Evolutionary conservation across 2,888 invertebrate species (phyloP).

Genomic region (Pachydiplax longipennis): DNA sequence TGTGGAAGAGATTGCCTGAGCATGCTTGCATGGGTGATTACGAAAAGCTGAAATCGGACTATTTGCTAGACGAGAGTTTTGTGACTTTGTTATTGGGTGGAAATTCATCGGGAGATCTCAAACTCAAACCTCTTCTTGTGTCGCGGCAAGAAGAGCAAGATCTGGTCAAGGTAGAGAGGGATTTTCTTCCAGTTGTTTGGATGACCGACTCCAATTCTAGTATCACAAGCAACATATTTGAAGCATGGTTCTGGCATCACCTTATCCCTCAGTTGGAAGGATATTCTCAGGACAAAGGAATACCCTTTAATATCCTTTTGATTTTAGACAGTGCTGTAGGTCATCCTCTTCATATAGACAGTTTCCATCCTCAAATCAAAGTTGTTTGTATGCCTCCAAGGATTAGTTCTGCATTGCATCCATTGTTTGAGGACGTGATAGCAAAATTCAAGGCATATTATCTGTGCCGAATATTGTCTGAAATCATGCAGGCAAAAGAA

Average conservation of each 20-base stretch:
- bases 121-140: background rate
- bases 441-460: slow-evolving; percentile 46
- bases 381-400: slow-evolving; percentile 51
- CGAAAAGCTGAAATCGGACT: background rate
- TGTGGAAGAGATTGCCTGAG: background rate
- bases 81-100: background rate
- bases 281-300: slow-evolving; percentile 49
- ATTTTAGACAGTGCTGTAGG: slow-evolving; percentile 52
- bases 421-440: slow-evolving; percentile 46
- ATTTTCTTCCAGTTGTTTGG: background rate
- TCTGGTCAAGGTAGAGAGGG: background rate
- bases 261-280: background rate
- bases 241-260: background rate
- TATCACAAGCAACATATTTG: background rate
- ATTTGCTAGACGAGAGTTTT: background rate
- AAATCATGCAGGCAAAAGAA: background rate
- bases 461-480: slow-evolving; percentile 29
- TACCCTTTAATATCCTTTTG: slow-evolving; percentile 53
- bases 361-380: background rate
- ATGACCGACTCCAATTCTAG: background rate
- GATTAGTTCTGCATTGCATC: slow-evolving; percentile 46
- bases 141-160: background rate
- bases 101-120: background rate
- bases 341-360: slow-evolving; percentile 47
- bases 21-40: background rate